Evolutionary conservation across 2,888 invertebrate genomes (phyloP).

Genomic region (Drosophila conformis): DNA sequence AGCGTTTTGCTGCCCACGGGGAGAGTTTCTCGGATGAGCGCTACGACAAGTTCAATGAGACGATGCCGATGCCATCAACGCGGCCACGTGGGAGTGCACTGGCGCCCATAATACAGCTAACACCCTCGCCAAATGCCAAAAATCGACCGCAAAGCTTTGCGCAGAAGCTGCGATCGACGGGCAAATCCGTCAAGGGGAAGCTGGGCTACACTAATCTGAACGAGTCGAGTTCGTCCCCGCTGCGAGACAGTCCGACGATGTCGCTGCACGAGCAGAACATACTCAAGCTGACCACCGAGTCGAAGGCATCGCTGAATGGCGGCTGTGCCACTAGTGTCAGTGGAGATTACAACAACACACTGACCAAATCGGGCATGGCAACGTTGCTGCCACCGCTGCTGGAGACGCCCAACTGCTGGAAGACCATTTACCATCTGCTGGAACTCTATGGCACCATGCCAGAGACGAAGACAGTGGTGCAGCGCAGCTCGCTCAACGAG

Average conservation of each 20-base stretch:
- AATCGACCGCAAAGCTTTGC: slow-evolving; percentile 94
- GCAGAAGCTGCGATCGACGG: slow-evolving; percentile 93
- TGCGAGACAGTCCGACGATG: slow-evolving; percentile 87
- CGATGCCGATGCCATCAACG: slow-evolving; percentile 68
- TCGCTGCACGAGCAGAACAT: slow-evolving; percentile 84
- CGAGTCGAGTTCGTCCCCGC: slow-evolving; percentile 90
- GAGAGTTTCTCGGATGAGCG: slow-evolving; percentile 84
- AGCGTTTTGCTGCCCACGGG: slow-evolving; percentile 80
- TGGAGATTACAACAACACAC: slow-evolving; percentile 81
- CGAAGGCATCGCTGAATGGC: slow-evolving; percentile 84
- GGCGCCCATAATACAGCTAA: slow-evolving; percentile 83
- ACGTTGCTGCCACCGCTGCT: slow-evolving; percentile 72
- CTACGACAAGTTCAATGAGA: slow-evolving; percentile 85
- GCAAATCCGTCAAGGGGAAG: slow-evolving; percentile 92
- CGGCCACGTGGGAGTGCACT: slow-evolving; percentile 76
- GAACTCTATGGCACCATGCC: slow-evolving; percentile 97
- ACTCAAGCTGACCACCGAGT: slow-evolving; percentile 82
- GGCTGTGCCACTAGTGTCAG: slow-evolving; percentile 82
- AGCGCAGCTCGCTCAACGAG: slow-evolving; percentile 78
- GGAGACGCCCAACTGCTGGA: slow-evolving; percentile 93
- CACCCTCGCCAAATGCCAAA: slow-evolving; percentile 84
- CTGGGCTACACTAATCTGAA: slow-evolving; percentile 92
- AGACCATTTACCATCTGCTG: slow-evolving; percentile 95
- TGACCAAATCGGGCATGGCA: slow-evolving; percentile 77
- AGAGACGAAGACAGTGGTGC: slow-evolving; percentile 95